Percentiles rank a stretch among this genome's conserved stretches.
Conservation (phyloP, 2,113 vertebrate species). For the Sinocyclocheilus maitianheensis region DNA sequence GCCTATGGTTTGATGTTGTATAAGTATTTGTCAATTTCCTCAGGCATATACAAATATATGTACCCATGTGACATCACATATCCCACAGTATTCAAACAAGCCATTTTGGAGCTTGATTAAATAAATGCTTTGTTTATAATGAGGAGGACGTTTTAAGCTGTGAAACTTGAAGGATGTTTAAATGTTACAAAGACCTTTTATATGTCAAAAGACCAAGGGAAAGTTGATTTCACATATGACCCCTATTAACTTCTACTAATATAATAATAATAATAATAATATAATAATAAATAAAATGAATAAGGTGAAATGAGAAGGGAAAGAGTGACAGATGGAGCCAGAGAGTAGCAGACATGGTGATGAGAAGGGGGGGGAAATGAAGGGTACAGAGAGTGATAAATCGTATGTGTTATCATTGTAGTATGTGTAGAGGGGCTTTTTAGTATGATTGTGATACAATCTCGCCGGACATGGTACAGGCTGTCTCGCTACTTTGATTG, state of each 20-base stretch:
- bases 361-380: neutral
- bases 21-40: too few species aligned
- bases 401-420: neutral
- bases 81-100: too few species aligned
- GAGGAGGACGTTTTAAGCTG: too few species aligned
- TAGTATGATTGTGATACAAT: slow-evolving; percentile 18
- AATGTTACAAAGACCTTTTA: too few species aligned
- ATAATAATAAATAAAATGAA: neutral
- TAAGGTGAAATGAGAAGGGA: neutral
- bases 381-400: neutral
- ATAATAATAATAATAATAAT: neutral
- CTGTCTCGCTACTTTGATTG: slow-evolving; percentile 1
- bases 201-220: too few species aligned
- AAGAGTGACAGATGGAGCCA: neutral
- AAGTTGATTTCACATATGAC: neutral
- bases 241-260: neutral
- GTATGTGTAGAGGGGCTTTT: neutral
- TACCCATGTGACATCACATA: too few species aligned
- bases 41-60: too few species aligned
- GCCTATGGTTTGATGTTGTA: too few species aligned
- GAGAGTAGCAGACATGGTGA: neutral
- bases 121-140: too few species aligned
- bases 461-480: neutral
- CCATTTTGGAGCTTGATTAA: too few species aligned
- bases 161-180: too few species aligned